phyloP scores from a whole-genome alignment of 1,140 invertebrate genomes.

The Papilio polytes region DNA sequence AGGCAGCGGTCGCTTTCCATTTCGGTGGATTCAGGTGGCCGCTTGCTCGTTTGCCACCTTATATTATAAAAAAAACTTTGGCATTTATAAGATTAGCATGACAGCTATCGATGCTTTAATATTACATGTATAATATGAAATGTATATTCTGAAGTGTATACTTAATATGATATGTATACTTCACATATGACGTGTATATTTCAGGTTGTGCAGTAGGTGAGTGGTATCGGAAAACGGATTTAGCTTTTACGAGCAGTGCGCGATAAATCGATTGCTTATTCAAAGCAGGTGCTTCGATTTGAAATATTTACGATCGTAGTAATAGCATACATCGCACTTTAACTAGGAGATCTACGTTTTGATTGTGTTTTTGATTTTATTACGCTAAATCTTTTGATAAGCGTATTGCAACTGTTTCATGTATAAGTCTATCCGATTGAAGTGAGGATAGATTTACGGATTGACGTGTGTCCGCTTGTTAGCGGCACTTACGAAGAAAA shows the following conservation, averaged over 20 bases:
- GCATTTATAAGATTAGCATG: too few species aligned
- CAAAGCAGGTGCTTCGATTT: slow-evolving; percentile 39
- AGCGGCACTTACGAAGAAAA: too few species aligned
- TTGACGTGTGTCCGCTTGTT: too few species aligned
- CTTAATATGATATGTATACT: background rate
- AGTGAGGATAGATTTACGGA: too few species aligned
- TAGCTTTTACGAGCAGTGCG: slow-evolving; percentile 28
- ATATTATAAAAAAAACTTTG: too few species aligned
- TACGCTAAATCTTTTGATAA: background rate
- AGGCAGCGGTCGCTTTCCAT: too few species aligned
- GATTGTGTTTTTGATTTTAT: slow-evolving; percentile 11
- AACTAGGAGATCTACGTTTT: slow-evolving; percentile 10
- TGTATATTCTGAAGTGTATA: background rate
- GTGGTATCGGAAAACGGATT: slow-evolving; percentile 40
- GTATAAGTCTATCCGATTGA: background rate
- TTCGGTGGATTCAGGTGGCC: too few species aligned
- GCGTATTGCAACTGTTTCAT: background rate
- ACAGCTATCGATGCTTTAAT: background rate
- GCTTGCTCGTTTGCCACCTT: too few species aligned
- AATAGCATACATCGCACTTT: slow-evolving; percentile 25
- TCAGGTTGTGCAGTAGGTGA: slow-evolving; percentile 23
- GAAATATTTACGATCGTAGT: slow-evolving; percentile 32
- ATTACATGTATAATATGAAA: background rate
- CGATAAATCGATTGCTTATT: slow-evolving; percentile 39
- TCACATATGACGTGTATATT: background rate